Conservation (phyloP, 2,113 vertebrate species). For the Podarcis cretensis region DNA sequence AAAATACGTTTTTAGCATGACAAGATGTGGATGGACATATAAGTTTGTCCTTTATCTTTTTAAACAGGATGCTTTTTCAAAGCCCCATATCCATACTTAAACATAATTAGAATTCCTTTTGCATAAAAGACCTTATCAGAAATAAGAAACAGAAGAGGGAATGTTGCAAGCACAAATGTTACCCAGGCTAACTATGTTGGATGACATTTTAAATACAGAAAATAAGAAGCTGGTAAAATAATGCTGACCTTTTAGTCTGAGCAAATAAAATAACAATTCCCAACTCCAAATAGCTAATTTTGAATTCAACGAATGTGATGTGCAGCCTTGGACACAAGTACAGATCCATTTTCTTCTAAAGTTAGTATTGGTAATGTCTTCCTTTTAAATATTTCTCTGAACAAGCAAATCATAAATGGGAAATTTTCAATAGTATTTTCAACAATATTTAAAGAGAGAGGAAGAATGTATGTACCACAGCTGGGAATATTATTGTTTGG, state of each 20-base stretch:
- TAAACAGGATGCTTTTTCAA: neutral
- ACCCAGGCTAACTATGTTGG: conserved; percentile 64
- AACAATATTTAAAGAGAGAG: neutral
- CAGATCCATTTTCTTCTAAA: conserved; percentile 4
- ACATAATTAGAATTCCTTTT: conserved; percentile 66
- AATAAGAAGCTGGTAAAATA: conserved; percentile 66
- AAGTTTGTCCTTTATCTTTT: conserved; percentile 39
- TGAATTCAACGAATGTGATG: conserved; percentile 52
- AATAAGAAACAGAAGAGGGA: conserved; percentile 57
- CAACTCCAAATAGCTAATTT: conserved; percentile 58
- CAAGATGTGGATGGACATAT: neutral
- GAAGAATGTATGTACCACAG: neutral
- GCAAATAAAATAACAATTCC: conserved; percentile 70
- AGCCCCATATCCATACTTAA: conserved; percentile 45
- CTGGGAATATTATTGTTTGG: neutral
- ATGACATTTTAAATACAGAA: conserved; percentile 71
- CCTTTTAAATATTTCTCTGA: conserved; percentile 27
- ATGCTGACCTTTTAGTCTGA: conserved; percentile 73
- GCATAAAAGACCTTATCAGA: conserved; percentile 70
- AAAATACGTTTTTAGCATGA: neutral
- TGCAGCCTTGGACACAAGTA: conserved; percentile 45
- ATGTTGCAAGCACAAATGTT: conserved; percentile 66
- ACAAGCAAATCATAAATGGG: neutral
- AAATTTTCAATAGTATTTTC: conserved; percentile 3
- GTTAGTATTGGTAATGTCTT: conserved; percentile 21